Percentiles rank a stretch among this genome's conserved stretches.
These are phyloP conservation scores for Eucera pruinosa DNA, from an alignment of 2,888 invertebrate species.

Conservation along the genomic window DNA sequence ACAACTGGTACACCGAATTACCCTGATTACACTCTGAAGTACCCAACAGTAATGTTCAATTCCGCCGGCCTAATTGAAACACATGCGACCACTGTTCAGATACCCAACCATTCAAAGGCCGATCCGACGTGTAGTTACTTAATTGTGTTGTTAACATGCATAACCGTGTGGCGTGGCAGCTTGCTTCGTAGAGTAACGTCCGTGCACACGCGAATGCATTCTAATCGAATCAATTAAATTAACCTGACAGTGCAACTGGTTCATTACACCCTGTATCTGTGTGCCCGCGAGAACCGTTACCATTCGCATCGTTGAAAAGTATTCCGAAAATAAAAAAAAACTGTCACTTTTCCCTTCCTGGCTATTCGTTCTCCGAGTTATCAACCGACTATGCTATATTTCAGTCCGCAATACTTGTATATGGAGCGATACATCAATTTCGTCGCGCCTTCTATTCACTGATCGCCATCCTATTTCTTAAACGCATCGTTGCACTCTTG, in stretches of 20 bases:
- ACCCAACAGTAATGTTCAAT: constrained; percentile 8
- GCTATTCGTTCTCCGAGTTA: constrained; percentile 15
- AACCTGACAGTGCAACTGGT: constrained; percentile 59
- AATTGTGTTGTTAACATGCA: constrained; percentile 51
- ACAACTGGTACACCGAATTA: constrained; percentile 3
- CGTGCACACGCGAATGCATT: constrained; percentile 62
- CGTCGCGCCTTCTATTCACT: constrained; percentile 1
- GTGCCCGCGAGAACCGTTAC: constrained; percentile 21
- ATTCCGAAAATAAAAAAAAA: constrained; percentile 36
- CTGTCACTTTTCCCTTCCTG: constrained; percentile 26
- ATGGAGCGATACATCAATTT: constrained; percentile 12
- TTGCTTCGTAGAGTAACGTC: constrained; percentile 21
- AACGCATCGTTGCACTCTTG: not conserved
- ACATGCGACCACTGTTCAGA: constrained; percentile 16
- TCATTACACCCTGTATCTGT: constrained; percentile 32
- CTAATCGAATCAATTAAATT: constrained; percentile 71
- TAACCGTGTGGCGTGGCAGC: constrained; percentile 16
- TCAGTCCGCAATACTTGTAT: constrained; percentile 1
- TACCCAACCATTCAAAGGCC: constrained; percentile 3
- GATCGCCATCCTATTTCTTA: not conserved
- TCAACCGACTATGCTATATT: constrained; percentile 4
- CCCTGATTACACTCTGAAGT: constrained; percentile 15
- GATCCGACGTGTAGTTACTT: constrained; percentile 27
- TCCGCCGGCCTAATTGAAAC: constrained; percentile 23
- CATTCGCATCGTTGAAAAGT: not conserved